These are phyloP conservation scores for Copidosoma floridanum DNA, from an alignment of 1,140 invertebrate species.

Conservation along the genomic window DNA sequence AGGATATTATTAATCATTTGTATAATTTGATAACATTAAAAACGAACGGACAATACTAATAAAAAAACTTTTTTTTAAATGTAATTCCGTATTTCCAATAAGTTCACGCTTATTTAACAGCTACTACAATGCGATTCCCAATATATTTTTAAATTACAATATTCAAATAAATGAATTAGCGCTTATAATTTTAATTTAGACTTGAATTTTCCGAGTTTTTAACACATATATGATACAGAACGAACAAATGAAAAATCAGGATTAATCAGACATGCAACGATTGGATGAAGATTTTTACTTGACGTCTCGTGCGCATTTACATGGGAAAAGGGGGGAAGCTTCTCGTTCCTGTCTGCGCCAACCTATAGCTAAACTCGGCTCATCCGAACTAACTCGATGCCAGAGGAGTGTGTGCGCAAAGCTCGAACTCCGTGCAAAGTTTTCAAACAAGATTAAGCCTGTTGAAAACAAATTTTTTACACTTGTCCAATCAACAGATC, in stretches of 20 bases:
- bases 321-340: too few relatives aligned
- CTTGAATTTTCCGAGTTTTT: background rate
- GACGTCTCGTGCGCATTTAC: too few relatives aligned
- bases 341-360: background rate
- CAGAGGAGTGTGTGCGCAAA: background rate
- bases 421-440: conserved; percentile 3
- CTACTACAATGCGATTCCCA: too few relatives aligned
- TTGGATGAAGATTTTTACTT: background rate
- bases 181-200: conserved; percentile 3
- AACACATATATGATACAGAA: background rate
- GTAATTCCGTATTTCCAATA: too few relatives aligned
- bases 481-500: too few relatives aligned
- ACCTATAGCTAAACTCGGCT: background rate
- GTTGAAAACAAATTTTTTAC: background rate
- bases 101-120: too few relatives aligned
- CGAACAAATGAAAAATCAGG: background rate
- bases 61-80: too few relatives aligned
- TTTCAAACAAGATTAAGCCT: conserved; percentile 2
- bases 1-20: background rate
- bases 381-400: background rate
- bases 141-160: too few relatives aligned
- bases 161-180: too few relatives aligned
- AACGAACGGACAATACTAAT: too few relatives aligned
- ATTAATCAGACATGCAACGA: background rate
- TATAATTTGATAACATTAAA: background rate